Conservation (phyloP, 2,888 invertebrate species). For the Scaptomyza polygonia region DNA sequence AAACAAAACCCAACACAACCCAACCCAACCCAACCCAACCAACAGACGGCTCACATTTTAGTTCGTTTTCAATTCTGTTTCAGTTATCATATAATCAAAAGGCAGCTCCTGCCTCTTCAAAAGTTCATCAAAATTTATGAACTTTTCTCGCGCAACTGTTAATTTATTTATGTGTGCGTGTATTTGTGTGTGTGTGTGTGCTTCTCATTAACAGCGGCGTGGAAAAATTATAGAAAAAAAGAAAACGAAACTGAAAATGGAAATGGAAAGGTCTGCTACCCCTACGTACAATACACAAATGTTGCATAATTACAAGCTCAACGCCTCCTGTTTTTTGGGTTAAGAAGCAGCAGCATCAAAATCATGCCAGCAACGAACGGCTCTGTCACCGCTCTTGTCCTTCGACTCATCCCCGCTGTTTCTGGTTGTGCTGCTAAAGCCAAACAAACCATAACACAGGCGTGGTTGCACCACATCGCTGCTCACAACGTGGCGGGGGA, state of each 20-base stretch:
- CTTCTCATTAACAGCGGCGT: conserved; percentile 53
- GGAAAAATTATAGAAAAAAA: conserved; percentile 5
- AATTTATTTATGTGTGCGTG: conserved; percentile 34
- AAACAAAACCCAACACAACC: not conserved
- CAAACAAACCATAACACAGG: conserved; percentile 53
- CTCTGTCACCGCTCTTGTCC: conserved; percentile 46
- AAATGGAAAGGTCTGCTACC: not conserved
- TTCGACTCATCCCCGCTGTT: conserved; percentile 31
- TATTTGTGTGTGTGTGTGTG: conserved; percentile 4
- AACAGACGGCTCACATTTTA: conserved; percentile 13
- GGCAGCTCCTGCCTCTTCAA: conserved; percentile 25
- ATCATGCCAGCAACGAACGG: not conserved
- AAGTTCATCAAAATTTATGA: conserved; percentile 70
- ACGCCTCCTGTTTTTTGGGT: conserved; percentile 41
- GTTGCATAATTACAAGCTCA: conserved; percentile 65
- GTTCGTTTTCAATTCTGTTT: not conserved
- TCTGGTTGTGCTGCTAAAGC: conserved; percentile 45
- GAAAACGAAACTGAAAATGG: not conserved
- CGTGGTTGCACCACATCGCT: conserved; percentile 51
- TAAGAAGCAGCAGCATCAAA: conserved; percentile 36
- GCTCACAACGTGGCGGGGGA: conserved; percentile 2
- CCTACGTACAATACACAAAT: conserved; percentile 43
- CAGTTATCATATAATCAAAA: conserved; percentile 63
- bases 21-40: no score
- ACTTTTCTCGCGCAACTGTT: conserved; percentile 41